Evolutionary conservation across 2,113 vertebrate species (phyloP).

Genomic region (Panthera tigris): DNA sequence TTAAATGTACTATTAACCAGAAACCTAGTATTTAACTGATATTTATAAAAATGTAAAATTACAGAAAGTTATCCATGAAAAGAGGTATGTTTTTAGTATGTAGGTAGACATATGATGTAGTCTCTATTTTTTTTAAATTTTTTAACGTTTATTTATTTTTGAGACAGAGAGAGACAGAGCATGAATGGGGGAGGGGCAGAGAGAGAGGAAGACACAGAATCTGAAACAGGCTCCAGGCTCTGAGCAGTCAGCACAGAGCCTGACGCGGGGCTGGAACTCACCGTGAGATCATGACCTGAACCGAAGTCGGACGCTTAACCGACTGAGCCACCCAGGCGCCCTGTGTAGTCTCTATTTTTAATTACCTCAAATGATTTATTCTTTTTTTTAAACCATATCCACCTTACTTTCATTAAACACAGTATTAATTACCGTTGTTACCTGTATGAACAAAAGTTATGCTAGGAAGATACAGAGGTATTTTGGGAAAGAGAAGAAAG

Average conservation of each 20-base stretch:
- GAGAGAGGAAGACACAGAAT: too few relatives aligned
- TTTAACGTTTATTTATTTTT: too few relatives aligned
- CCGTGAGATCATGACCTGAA: too few relatives aligned
- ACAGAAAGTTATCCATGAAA: not conserved
- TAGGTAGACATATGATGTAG: not conserved
- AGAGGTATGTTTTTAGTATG: slow-evolving; percentile 45
- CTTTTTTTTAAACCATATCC: slow-evolving; percentile 58
- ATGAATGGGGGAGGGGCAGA: too few relatives aligned
- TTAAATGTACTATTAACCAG: slow-evolving; percentile 67
- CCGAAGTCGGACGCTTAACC: too few relatives aligned
- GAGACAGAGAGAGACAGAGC: too few relatives aligned
- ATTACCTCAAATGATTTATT: slow-evolving; percentile 54
- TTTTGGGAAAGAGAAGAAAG: not conserved
- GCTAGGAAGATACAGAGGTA: not conserved
- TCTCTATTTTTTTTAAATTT: too few relatives aligned
- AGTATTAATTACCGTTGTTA: not conserved
- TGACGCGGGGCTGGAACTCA: too few relatives aligned
- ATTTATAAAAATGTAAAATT: slow-evolving; percentile 60
- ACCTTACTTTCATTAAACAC: not conserved
- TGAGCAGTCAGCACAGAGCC: too few relatives aligned
- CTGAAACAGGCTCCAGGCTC: too few relatives aligned
- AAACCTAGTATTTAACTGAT: not conserved
- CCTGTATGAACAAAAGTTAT: not conserved
- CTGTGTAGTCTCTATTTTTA: not conserved
- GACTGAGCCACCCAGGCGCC: too few relatives aligned